Evolutionary conservation across 1,140 invertebrate genomes (phyloP), one percentile per base, ranked within the genome.

Genomic region (Euschistus heros): DNA sequence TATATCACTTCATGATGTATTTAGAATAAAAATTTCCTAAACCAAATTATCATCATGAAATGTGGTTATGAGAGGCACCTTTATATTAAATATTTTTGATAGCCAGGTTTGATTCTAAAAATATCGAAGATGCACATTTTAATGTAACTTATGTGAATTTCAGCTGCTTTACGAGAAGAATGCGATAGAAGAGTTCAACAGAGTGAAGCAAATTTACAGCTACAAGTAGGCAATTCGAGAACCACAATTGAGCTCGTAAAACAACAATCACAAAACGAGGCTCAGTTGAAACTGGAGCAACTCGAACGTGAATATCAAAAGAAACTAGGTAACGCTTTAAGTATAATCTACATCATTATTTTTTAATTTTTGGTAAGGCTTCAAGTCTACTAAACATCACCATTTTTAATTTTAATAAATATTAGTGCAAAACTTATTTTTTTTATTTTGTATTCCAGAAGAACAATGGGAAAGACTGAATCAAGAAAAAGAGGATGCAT

Each of bases 251-350:
- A 78, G 67, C 66, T 74, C 59, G 76, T 79, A 0, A 79, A 78
- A 66, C 76, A 79, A 66, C 76, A 78, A 66, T 73, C 79, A 71
- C 75, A 77, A 68, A 70, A 74, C 37, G 78, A 79, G 57, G 71
- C 75, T 14, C 73, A 77, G 68, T 71, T 74, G 42, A 73, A 76
- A 67, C 68, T 79, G 15, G 70, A 77, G 66, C 67, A 65, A 13
- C 69, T 79, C 3, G 74, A 76, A 50, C 68, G 74, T 55, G 71
- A 77, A 69, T 76, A 80, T 69, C 69, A 74, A 67, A 59, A 71
- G 30, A 73, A 78, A 73, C 70, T 79, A 70, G 77, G 78, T 78
- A 73, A 71, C 37, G 47, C 15, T 18, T 13, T 27, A 17, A 64
- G 27, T 15, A 37, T n/a, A n/a, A n/a, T n/a, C n/a, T n/a, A n/a